Evolutionary conservation across 2,888 invertebrate species (phyloP).

Genomic region (Creontiades dilutus): DNA sequence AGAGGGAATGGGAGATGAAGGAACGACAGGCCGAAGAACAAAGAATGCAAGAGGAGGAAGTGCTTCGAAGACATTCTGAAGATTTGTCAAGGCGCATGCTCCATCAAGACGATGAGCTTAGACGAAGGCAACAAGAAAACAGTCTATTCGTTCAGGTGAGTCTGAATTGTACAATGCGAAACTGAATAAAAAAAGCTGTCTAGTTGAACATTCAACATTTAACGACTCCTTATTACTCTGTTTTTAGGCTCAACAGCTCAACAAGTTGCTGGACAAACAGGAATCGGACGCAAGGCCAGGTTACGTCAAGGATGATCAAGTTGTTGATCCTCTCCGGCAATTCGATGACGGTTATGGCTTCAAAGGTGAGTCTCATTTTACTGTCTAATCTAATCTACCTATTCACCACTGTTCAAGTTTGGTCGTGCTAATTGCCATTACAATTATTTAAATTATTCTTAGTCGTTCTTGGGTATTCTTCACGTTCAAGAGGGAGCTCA

Average conservation of each 20-base stretch:
- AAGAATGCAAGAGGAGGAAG: conserved; percentile 85
- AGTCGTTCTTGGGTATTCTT: too few relatives aligned
- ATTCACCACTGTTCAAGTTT: too few relatives aligned
- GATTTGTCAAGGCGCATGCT: conserved; percentile 88
- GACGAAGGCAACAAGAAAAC: conserved; percentile 92
- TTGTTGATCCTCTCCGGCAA: conserved; percentile 49
- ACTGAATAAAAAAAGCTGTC: too few relatives aligned
- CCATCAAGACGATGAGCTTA: conserved; percentile 90
- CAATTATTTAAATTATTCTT: too few relatives aligned
- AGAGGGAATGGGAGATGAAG: conserved; percentile 90
- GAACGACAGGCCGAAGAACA: conserved; percentile 90
- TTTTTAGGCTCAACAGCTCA: conserved; percentile 70
- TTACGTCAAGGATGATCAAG: conserved; percentile 17
- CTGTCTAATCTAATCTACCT: too few relatives aligned
- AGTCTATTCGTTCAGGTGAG: conserved; percentile 90
- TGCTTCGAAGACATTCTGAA: conserved; percentile 85
- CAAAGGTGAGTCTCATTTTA: conserved; percentile 54
- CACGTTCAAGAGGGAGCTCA: too few relatives aligned
- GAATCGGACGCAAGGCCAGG: conserved; percentile 54
- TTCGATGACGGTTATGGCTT: conserved; percentile 50
- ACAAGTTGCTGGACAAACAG: conserved; percentile 68
- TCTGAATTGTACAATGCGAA: too few relatives aligned
- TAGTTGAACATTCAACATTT: not conserved
- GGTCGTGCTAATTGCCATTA: too few relatives aligned
- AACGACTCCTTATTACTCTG: not conserved